A percentile compares a stretch with the other conserved stretches of the same genome.
Evolutionary conservation across 2,888 invertebrate genomes (phyloP).

Genomic region (Tiphia femorata): DNA sequence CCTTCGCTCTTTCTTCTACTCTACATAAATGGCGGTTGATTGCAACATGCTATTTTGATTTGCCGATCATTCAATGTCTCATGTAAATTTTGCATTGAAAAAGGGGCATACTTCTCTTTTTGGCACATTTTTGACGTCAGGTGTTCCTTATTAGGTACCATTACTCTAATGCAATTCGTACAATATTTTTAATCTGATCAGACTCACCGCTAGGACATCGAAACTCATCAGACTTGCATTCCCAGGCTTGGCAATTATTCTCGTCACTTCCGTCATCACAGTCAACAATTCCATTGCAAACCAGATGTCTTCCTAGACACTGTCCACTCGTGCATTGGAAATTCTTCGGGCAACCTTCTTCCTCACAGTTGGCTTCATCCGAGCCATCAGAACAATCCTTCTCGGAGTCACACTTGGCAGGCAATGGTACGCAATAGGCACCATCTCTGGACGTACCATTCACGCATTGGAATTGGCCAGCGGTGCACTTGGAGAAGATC

Average conservation of each 20-base stretch:
- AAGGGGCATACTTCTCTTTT: too few species aligned
- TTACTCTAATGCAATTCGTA: too few species aligned
- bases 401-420: slow-evolving; percentile 73
- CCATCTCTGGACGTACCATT: slow-evolving; percentile 75
- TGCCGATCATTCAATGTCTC: too few species aligned
- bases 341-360: slow-evolving; percentile 73
- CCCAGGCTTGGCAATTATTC: slow-evolving; percentile 70
- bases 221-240: slow-evolving; percentile 73
- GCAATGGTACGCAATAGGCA: slow-evolving; percentile 71
- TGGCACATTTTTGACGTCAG: too few species aligned
- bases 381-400: slow-evolving; percentile 76
- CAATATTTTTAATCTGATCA: neutral
- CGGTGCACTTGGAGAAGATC: slow-evolving; percentile 71
- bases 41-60: too few species aligned
- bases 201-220: slow-evolving; percentile 68
- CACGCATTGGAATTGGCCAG: slow-evolving; percentile 73
- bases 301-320: slow-evolving; percentile 73
- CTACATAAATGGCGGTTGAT: too few species aligned
- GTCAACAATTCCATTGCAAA: slow-evolving; percentile 75
- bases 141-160: too few species aligned
- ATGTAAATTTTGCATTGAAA: too few species aligned
- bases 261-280: slow-evolving; percentile 77
- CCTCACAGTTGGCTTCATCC: slow-evolving; percentile 73
- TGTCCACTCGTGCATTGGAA: slow-evolving; percentile 74
- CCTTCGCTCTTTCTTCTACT: too few species aligned